Base-by-base conservation (phyloP, 2,888 invertebrate genomes). In the Drosophila cyrtoloma region DNA sequence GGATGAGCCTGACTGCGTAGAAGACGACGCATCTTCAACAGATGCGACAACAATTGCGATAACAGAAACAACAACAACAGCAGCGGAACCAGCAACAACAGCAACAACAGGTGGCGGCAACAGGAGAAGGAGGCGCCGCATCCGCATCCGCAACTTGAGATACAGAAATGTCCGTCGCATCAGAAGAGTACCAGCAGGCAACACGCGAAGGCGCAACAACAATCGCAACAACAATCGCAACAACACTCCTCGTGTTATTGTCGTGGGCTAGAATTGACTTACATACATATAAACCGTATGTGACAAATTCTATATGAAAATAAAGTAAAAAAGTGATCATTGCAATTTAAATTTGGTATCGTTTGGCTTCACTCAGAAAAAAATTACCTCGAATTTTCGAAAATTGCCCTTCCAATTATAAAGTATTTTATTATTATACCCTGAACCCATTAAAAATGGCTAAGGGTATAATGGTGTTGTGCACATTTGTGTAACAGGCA, bases 11-110 rank as follows among this genome's bases (percentile, higher is more conserved):
- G 71, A 66, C 19, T 69, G 68, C 19, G n/a, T 5, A 44, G 26
- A 22, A 22, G 22, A 22, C 22, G 22, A 22, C 26, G 2, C 26
- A 26, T 2, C 39, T 2, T 28, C 57, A 19, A 19, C 55, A 3
- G 12, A 50, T 6, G 10, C 58, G 19, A n/a, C 75, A 1, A 35
- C 75, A 3, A 22, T 32, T 2, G 39, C 65, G 6, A 28, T 61
- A 37, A 19, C 37, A 37, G 16, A 37, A 9, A 50, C 70, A 10
- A 9, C 75, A 9, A 57, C 55, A 10, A 63, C 55, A 2, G 16
- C 22, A 1, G 28, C 33, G 3, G 37, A 61, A 6, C 19, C 50
- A 2, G 9, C 65, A n/a, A 42, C 44, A 22, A 47, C 44, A 22
- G 12, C 63, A 4, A 9, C 66, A 10, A 52, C 26, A 3, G 42